Conservation (phyloP, 2,888 invertebrate genomes). For the Aleiodes leptofemur region DNA sequence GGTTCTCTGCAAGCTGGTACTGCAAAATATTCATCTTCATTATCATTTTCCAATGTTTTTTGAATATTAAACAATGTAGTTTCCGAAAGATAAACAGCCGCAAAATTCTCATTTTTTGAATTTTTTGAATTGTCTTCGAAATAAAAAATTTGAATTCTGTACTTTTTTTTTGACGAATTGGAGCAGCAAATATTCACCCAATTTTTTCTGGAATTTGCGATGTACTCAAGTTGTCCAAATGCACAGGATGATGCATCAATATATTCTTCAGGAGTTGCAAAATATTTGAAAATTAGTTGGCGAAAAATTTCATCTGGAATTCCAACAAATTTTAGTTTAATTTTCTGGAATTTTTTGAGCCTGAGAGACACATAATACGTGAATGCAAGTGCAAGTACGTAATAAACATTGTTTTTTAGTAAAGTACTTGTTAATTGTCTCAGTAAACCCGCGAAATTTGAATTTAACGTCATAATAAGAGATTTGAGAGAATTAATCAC, state of each 20-base stretch:
- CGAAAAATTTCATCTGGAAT: conserved; percentile 58
- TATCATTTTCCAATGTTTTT: conserved; percentile 53
- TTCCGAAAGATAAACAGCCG: conserved; percentile 64
- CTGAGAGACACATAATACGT: conserved; percentile 57
- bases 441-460: conserved; percentile 37
- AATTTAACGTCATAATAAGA: conserved; percentile 13
- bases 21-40: conserved; percentile 61
- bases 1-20: conserved; percentile 55
- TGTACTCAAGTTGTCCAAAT: conserved; percentile 54
- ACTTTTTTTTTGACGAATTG: conserved; percentile 58
- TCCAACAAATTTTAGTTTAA: conserved; percentile 51
- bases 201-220: conserved; percentile 30
- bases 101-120: conserved; percentile 21
- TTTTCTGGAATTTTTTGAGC: conserved; percentile 56
- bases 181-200: conserved; percentile 64
- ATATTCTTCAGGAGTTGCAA: conserved; percentile 48
- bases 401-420: conserved; percentile 56
- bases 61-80: conserved; percentile 64
- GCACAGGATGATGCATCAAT: conserved; percentile 62
- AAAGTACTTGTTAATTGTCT: conserved; percentile 50
- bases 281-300: conserved; percentile 50
- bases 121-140: conserved; percentile 34
- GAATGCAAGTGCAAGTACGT: conserved; percentile 61
- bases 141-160: conserved; percentile 63
- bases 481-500: background rate